A percentile compares a stretch with the other conserved stretches of the same genome.
These are phyloP conservation scores for Sminthurinus aureus DNA, from an alignment of 2,888 invertebrate genomes.

Conservation along the genomic window DNA sequence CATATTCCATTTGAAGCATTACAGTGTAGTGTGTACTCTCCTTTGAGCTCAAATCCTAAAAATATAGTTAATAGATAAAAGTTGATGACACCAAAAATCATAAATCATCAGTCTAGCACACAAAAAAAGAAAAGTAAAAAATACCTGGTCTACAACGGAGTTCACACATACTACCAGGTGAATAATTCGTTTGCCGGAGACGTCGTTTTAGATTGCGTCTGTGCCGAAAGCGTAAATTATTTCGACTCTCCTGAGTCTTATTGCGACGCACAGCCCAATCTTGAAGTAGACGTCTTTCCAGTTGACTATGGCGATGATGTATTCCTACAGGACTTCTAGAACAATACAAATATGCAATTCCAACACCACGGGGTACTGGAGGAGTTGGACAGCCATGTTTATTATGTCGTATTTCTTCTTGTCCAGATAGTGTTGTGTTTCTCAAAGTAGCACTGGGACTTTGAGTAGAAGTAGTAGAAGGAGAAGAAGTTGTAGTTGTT, in stretches of 20 bases:
- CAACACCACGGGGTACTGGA: conserved; percentile 58
- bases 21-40: conserved; percentile 58
- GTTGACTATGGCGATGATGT: conserved; percentile 59
- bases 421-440: not conserved
- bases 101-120: no score
- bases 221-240: conserved; percentile 50
- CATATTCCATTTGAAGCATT: conserved; percentile 56
- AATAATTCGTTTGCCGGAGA: conserved; percentile 57
- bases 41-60: conserved; percentile 55
- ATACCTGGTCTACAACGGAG: conserved; percentile 53
- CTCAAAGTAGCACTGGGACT: not conserved
- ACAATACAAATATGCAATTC: conserved; percentile 59
- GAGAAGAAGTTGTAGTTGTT: conserved; percentile 35
- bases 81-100: no score
- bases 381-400: conserved; percentile 54
- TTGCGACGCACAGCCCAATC: conserved; percentile 56
- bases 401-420: conserved; percentile 44
- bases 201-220: conserved; percentile 53
- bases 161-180: conserved; percentile 59
- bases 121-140: no score
- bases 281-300: conserved; percentile 55
- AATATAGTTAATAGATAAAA: no score
- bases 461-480: conserved; percentile 12
- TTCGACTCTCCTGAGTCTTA: conserved; percentile 41
- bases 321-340: conserved; percentile 59